Evolutionary conservation across 1,140 invertebrate genomes (phyloP).

Genomic region (Coelopa frigida): DNA sequence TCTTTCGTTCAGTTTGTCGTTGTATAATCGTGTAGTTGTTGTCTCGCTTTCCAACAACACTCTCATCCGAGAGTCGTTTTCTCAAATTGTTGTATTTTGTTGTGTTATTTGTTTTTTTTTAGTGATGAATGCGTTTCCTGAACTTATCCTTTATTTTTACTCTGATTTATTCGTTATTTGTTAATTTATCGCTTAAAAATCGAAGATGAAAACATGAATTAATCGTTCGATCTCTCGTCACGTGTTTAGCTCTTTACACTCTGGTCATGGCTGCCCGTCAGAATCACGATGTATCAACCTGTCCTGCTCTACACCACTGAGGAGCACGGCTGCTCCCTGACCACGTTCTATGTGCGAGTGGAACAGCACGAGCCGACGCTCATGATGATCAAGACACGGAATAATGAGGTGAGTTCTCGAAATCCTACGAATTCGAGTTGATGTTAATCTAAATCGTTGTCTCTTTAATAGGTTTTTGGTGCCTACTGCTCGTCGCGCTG

Average conservation of each 20-base stretch:
- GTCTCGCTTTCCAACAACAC: too few species aligned
- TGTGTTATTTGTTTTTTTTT: constrained; percentile 1
- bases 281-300: constrained; percentile 92
- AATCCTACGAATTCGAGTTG: not conserved
- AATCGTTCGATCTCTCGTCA: constrained; percentile 5
- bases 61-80: too few species aligned
- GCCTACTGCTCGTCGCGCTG: constrained; percentile 87
- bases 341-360: constrained; percentile 87
- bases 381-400: constrained; percentile 88
- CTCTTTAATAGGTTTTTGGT: constrained; percentile 74
- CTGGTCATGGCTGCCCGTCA: constrained; percentile 91
- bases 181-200: constrained; percentile 1
- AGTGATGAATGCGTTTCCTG: not conserved
- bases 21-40: too few species aligned
- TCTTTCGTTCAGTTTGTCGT: too few species aligned
- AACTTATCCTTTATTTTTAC: not conserved
- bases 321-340: constrained; percentile 90
- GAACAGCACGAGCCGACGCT: constrained; percentile 88
- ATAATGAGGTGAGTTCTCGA: constrained; percentile 63
- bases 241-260: constrained; percentile 78
- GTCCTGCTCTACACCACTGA: constrained; percentile 91
- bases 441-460: too few species aligned
- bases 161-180: not conserved
- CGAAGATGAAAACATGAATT: too few species aligned
- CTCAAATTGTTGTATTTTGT: too few species aligned